Conservation (phyloP, 2,113 vertebrate species). For the Butastur rufipennis region DNA sequence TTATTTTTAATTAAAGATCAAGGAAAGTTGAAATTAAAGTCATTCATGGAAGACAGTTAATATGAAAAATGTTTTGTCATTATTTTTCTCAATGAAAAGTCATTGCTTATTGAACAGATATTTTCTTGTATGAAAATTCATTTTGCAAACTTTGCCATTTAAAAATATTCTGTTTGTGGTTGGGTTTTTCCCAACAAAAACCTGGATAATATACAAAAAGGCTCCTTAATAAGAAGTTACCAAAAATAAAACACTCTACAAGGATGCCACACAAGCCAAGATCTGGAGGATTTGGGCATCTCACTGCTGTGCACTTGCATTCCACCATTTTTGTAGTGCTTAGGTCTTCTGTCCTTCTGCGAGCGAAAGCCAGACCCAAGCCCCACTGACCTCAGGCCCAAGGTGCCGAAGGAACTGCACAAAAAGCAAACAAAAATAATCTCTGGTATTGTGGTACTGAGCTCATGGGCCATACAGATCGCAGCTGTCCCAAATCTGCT, state of each 20-base stretch:
- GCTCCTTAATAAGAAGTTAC: background rate
- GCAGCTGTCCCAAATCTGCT: rapidly evolving
- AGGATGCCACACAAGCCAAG: rapidly evolving
- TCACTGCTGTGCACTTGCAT: background rate
- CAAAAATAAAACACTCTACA: background rate
- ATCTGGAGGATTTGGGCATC: background rate
- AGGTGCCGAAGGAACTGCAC: background rate
- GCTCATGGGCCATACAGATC: too few relatives aligned
- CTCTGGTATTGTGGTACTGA: rapidly evolving
- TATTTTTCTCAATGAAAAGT: background rate
- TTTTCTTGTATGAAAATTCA: rapidly evolving
- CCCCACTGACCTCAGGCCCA: background rate
- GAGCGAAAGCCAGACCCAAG: background rate
- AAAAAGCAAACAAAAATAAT: background rate
- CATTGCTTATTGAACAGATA: rapidly evolving
- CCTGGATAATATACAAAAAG: background rate
- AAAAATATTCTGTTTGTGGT: rapidly evolving
- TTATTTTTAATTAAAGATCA: background rate
- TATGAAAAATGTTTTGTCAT: rapidly evolving
- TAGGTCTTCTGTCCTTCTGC: background rate
- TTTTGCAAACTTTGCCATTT: rapidly evolving
- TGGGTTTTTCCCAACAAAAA: background rate
- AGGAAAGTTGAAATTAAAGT: background rate
- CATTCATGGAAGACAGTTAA: background rate
- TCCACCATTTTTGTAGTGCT: background rate